Conservation (phyloP, 1,140 invertebrate genomes). For the Bombus sibiricus region DNA sequence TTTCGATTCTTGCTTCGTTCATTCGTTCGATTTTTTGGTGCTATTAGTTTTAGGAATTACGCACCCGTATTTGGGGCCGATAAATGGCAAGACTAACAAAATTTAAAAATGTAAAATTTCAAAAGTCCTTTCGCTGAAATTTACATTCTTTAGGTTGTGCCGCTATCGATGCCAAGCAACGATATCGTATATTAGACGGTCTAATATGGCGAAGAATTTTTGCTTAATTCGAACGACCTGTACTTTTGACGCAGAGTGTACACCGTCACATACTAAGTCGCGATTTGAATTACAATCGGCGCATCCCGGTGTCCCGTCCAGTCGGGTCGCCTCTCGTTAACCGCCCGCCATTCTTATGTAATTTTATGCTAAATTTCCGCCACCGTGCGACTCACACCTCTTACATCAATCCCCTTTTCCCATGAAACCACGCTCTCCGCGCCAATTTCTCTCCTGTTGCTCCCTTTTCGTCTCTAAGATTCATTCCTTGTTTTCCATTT, state of each 20-base stretch:
- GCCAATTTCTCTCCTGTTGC: not conserved
- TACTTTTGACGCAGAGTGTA: conserved; percentile 58
- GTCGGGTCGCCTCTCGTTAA: conserved; percentile 64
- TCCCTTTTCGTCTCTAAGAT: not conserved
- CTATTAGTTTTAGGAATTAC: no score
- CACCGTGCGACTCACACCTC: conserved; percentile 5
- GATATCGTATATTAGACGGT: no score
- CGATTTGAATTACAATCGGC: conserved; percentile 68
- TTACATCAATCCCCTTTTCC: conserved; percentile 31
- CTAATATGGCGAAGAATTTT: no score
- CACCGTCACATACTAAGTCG: conserved; percentile 50
- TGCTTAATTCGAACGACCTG: not conserved
- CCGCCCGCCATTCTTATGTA: conserved; percentile 77
- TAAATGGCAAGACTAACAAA: no score
- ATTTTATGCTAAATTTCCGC: conserved; percentile 74
- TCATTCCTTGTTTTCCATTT: not conserved
- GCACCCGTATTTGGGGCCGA: no score
- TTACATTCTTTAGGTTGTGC: no score
- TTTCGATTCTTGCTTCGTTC: no score
- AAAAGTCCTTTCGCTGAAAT: no score
- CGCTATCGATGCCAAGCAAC: no score
- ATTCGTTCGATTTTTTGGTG: no score
- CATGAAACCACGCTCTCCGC: not conserved
- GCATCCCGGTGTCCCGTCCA: conserved; percentile 54
- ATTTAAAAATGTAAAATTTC: no score